Evolutionary conservation across 2,888 invertebrate species (phyloP), one percentile per base, ranked within the genome.

Genomic region (Atrina japonica): DNA sequence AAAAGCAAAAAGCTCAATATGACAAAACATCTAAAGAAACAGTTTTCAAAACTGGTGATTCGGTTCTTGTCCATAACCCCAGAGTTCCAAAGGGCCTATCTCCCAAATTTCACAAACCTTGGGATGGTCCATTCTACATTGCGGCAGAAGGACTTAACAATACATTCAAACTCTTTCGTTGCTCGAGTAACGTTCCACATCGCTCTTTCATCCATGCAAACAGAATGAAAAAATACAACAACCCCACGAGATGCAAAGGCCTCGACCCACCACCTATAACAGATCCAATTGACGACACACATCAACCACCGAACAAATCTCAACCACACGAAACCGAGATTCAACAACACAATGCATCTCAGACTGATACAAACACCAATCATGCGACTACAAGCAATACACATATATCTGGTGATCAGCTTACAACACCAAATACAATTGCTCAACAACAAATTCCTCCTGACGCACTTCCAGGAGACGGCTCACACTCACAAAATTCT

Each of bases 1-100:
- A 55, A 53, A 66, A 70, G 35, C 9, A 25, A 16, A 74, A 66
- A 45, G 18, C 49, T 16, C 58, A 49, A 6, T 67, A 64, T 60
- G 70, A 74, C 41, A 56, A 66, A 41, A 64, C 35, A 27, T 16
- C 67, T 21, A 67, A 16, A 6, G 45, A 43, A n/a, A 3, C 18
- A 18, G n/a, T 18, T n/a, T 43, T 43, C 0, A 16, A 18, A n/a
- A 18, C 18, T 43, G 45, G 45, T 3, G n/a, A 43, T 3, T 43
- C 45, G 3, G 11, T 9, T n/a, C 30, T 55, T 14, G 5, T 55
- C 7, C 35, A 55, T n/a, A 16, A 29, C 11, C 27, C 55, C 14
- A 11, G 35, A 1, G 30, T 55, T 6, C 55, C 55, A 6, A 11
- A 30, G 18, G 55, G 55, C 3, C 25, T 35, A n/a, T 55, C 55